phyloP scores from a whole-genome alignment of 2,888 invertebrate species.

The Oxytorus armatus region DNA sequence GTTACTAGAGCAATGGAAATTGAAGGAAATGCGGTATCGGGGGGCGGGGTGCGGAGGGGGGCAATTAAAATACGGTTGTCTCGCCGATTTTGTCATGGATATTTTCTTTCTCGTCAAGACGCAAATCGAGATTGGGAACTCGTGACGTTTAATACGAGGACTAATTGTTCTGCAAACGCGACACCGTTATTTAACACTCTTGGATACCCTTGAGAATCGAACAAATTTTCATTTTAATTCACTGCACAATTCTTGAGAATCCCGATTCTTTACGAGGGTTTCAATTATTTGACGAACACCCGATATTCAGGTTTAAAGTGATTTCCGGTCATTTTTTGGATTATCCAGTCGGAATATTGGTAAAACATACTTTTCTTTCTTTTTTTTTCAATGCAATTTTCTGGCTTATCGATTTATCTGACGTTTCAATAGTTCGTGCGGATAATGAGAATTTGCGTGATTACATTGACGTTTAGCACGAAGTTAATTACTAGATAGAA shows the following conservation, averaged over 20 bases:
- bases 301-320: too few species aligned
- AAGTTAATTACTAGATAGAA: constrained; percentile 9
- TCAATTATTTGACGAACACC: too few species aligned
- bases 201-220: too few species aligned
- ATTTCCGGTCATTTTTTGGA: too few species aligned
- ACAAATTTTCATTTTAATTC: too few species aligned
- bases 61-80: not conserved
- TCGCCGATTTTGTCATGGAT: constrained; percentile 19
- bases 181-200: too few species aligned
- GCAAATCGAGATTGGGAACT: not conserved
- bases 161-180: too few species aligned
- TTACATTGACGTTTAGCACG: constrained; percentile 19
- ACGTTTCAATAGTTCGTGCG: not conserved
- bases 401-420: not conserved
- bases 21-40: not conserved
- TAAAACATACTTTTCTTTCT: not conserved
- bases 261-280: too few species aligned
- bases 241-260: too few species aligned
- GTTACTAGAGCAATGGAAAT: not conserved
- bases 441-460: constrained; percentile 4
- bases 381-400: constrained; percentile 11
- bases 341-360: not conserved
- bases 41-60: too few species aligned
- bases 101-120: constrained; percentile 10
- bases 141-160: too few species aligned